Base-by-base conservation (phyloP, 2,888 invertebrate species). In the Agrochola macilenta region DNA sequence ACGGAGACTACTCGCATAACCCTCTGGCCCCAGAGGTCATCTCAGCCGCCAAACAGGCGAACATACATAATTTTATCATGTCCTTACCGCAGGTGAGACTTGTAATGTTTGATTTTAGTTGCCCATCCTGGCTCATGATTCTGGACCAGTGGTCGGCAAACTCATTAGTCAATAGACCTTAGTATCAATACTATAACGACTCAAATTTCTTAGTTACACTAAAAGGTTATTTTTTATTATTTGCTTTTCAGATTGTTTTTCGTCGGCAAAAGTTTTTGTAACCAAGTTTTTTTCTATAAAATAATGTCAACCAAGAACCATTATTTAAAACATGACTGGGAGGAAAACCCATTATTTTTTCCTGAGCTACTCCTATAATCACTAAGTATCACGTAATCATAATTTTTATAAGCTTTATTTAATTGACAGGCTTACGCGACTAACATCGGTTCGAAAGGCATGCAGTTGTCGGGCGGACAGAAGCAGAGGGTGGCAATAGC, bases 401-500 rank as follows among this genome's bases (percentile, higher is more conserved):
- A 43, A 20, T 20, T 35, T 35, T 35, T 43, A 20, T 46, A n/a
- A n/a, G 5, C 8, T n/a, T 26, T 35, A 35, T 35, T n/a, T n/a
- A 61, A 52, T 82, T 57, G 97, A 5, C 97, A 98, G 98, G 98
- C 98, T 9, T 98, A 98, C 89, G 98, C 98, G 17, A 98, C 98
- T 2, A 97, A 97, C 77, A 97, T 98, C 79, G 98, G 98, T 7
- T 97, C 98, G 73, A 98, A 98, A 91, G 98, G 98, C 20, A 97
- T 98, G 7, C 98, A 98, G 89, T 90, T 98, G 49, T 98, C 98
- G 0, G 98, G 98, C 1, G 98, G 98, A 0, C 98, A 98, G 93
- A 98, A 98, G 89, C 98, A 98, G 91, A 95, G 98, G 80, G 97
- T 98, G 69, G 99, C 99, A 1, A 98, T 99, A 85, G 99, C 99